Evolutionary conservation across 2,113 vertebrate genomes (phyloP), one percentile per base, ranked within the genome.

Genomic region (Pterocles burchelli): DNA sequence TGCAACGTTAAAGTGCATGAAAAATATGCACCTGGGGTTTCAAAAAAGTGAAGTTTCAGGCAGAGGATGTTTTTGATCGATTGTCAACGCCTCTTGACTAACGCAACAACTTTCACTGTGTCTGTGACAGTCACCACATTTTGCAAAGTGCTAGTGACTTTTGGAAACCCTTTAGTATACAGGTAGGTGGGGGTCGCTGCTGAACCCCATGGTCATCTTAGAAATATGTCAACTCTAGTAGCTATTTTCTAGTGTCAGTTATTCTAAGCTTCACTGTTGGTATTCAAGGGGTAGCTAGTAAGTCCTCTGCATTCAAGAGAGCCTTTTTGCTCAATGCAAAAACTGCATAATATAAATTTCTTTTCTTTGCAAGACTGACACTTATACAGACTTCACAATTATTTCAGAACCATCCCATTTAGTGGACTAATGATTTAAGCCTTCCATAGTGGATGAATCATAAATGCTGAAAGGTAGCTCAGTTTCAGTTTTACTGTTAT

Each of bases 371-470:
- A 93, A 83, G 77, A 51, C 52, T 95, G 88, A 81, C 75, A 85
- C 85, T 96, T 96, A 73, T 74, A 96, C 96, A 88, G 46, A 86
- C 77, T 62, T 93, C 12, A 66, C 14, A 4, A 93, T 96, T 97
- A 88, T 73, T 92, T 96, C 88, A 92, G 89, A 95, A 85, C 46
- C 33, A 61, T 94, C 89, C 34, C 20, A 48, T 89, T 97, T 94
- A 94, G 82, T 76, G 34, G 71, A 70, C 55, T 70, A 54, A 49
- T 75, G 77, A 97, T 97, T 97, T 95, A 94, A 85, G 81, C 74
- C 51, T 95, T 89, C 65, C 48, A 61, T 22, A 75, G 31, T 5
- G n/a, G 79, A 95, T 95, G 51, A 96, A 78, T 93, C 82, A 75
- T 79, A 92, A 84, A 83, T 92, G 54, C 65, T 96, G 90, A 95